Percentiles rank a stretch among this genome's conserved stretches.
Evolutionary conservation across 37 sponge, comb jelly and placozoan species (phyloP).

Genomic region (Bolinopsis microptera): DNA sequence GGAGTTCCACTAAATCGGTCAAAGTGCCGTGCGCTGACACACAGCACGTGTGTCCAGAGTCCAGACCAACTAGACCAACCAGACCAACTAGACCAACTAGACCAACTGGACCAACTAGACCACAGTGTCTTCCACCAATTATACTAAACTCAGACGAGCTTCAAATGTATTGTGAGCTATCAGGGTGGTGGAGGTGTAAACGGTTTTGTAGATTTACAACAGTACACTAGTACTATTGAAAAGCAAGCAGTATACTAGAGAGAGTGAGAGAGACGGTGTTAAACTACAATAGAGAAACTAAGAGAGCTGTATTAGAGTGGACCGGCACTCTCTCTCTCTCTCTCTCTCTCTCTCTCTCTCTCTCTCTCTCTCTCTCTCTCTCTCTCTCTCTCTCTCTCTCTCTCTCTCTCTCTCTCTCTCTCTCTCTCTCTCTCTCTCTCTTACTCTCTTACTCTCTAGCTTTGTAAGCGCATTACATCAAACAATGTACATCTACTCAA

Average conservation of each 20-base stretch:
- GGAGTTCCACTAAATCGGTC: too few relatives aligned
- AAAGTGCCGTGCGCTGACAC: too few relatives aligned
- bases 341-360: neutral
- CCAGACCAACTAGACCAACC: too few relatives aligned
- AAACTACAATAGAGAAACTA: neutral
- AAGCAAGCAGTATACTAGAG: neutral
- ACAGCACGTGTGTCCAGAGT: too few relatives aligned
- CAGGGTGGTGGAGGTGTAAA: neutral
- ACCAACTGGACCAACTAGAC: too few relatives aligned
- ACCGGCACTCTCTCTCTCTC: neutral
- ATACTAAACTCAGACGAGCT: too few relatives aligned
- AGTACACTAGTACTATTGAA: neutral
- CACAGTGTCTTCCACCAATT: too few relatives aligned
- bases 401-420: slow-evolving; percentile 7
- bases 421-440: slow-evolving; percentile 7
- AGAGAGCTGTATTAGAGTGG: neutral
- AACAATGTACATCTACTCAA: neutral
- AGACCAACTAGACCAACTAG: too few relatives aligned
- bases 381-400: slow-evolving; percentile 7
- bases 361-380: neutral
- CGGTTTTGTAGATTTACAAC: neutral
- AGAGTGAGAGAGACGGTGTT: neutral
- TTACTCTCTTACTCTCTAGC: neutral
- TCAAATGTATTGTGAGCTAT: too few relatives aligned
- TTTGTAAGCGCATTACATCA: neutral